These are phyloP conservation scores for Cavia porcellus DNA, from an alignment of 2,113 vertebrate genomes.

Conservation along the genomic window DNA sequence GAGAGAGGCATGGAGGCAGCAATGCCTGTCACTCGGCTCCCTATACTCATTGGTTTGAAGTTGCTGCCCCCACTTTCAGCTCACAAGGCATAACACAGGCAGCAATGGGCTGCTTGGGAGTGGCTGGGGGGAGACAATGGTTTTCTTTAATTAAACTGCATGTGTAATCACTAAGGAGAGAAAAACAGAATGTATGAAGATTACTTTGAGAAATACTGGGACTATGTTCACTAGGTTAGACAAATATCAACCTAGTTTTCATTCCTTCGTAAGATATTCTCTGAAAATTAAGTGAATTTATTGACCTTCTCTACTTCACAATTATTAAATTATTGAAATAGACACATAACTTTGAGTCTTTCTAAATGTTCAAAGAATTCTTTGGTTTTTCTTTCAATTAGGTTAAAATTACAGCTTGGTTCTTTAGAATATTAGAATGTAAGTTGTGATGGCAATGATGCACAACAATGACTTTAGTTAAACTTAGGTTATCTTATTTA, in stretches of 20 bases:
- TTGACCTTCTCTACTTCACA: not conserved
- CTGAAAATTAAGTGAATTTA: not conserved
- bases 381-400: not conserved
- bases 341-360: not conserved
- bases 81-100: no score
- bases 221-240: not conserved
- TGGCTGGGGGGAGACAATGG: not conserved
- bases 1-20: no score
- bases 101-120: no score
- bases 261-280: not conserved
- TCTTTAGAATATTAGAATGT: not conserved
- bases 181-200: not conserved
- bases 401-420: not conserved
- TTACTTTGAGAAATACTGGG: not conserved
- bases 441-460: not conserved
- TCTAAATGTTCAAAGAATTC: not conserved
- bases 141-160: not conserved
- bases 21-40: no score
- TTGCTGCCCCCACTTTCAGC: no score
- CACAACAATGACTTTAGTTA: fast-evolving
- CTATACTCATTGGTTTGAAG: no score
- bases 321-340: not conserved
- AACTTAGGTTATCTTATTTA: not conserved
- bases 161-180: not conserved
- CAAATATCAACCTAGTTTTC: not conserved